Evolutionary conservation across 2,888 invertebrate species (phyloP).

Genomic region (Aelia acuminata): DNA sequence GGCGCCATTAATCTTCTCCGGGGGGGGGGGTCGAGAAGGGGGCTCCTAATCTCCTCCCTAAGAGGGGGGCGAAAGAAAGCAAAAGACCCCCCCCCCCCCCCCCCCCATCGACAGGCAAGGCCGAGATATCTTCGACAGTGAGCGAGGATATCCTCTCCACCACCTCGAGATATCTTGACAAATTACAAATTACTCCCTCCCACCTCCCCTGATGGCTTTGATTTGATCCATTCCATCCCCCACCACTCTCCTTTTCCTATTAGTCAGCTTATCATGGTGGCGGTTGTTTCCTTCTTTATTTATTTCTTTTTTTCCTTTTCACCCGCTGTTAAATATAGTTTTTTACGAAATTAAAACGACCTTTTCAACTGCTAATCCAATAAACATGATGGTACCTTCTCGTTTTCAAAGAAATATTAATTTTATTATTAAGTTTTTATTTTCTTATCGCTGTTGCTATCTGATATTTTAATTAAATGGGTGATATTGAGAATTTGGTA

Average conservation of each 20-base stretch:
- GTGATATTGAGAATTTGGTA: too few relatives aligned
- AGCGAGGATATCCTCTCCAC: not conserved
- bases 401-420: not conserved
- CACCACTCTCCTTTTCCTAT: not conserved
- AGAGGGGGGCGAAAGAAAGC: not conserved
- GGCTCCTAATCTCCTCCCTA: not conserved
- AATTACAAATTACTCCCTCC: slow-evolving; percentile 36
- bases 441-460: not conserved
- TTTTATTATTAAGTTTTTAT: not conserved
- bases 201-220: slow-evolving; percentile 21
- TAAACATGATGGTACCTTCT: not conserved
- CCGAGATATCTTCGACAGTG: not conserved
- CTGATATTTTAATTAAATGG: too few relatives aligned
- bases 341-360: not conserved
- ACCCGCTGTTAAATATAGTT: not conserved
- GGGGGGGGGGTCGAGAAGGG: too few relatives aligned
- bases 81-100: not conserved
- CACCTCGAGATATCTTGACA: not conserved
- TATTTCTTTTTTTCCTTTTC: not conserved
- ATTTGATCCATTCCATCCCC: not conserved
- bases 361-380: not conserved
- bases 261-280: not conserved
- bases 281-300: not conserved
- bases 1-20: not conserved
- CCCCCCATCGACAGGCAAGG: too few relatives aligned